phyloP scores from a whole-genome alignment of 2,113 vertebrate species.

The Elanoides forficatus region DNA sequence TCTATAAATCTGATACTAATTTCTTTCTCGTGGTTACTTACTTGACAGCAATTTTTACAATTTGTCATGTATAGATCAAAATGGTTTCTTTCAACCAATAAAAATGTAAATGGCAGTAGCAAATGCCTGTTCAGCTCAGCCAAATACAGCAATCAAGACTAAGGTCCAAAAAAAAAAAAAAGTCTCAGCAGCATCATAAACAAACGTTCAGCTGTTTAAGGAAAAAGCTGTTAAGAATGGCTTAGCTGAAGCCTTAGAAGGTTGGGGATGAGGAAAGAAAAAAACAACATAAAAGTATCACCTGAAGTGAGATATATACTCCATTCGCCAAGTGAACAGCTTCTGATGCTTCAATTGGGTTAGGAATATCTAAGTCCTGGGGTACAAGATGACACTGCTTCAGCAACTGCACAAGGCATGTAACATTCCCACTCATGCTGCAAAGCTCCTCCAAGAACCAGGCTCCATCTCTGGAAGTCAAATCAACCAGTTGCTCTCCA shows the following conservation, averaged over 20 bases:
- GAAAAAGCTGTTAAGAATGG: not conserved
- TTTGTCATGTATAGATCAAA: not conserved
- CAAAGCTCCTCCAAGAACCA: slow-evolving; percentile 98
- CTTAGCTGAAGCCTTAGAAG: not conserved
- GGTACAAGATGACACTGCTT: slow-evolving; percentile 89
- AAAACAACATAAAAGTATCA: slow-evolving; percentile 25
- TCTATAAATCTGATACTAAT: not conserved
- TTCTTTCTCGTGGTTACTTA: not conserved
- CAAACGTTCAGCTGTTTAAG: not conserved
- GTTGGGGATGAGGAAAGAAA: not conserved
- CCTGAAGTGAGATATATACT: slow-evolving; percentile 95
- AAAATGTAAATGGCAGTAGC: not conserved
- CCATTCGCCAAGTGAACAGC: slow-evolving; percentile 90
- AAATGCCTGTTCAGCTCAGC: not conserved
- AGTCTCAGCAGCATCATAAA: not conserved
- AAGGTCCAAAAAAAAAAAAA: not conserved
- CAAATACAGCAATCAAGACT: not conserved
- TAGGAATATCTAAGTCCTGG: slow-evolving; percentile 90
- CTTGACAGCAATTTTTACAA: not conserved
- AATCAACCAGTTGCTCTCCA: slow-evolving; percentile 91
- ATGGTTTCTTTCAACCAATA: not conserved
- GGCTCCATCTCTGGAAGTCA: slow-evolving; percentile 92
- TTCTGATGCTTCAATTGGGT: slow-evolving; percentile 85
- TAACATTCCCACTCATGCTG: slow-evolving; percentile 95
- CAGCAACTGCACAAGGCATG: slow-evolving; percentile 86